Conservation (phyloP, 2,888 invertebrate species). For the Drosophila prostipennis region DNA sequence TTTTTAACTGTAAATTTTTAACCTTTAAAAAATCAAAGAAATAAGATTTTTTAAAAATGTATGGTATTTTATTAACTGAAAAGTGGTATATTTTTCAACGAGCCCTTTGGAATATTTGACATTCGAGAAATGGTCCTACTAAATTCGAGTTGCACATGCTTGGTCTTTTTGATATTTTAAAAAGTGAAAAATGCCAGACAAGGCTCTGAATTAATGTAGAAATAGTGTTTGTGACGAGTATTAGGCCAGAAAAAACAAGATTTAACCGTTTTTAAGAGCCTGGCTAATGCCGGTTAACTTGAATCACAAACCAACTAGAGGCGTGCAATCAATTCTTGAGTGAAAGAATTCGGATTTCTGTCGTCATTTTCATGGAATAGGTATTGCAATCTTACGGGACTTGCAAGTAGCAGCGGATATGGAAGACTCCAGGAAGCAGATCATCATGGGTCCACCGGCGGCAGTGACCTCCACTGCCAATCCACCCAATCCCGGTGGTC, state of each 20-base stretch:
- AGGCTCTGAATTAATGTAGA: neutral
- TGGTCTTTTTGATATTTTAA: conserved; percentile 27
- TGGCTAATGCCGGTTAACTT: no score
- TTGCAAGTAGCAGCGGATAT: neutral
- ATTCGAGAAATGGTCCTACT: no score
- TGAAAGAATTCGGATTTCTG: conserved; percentile 10
- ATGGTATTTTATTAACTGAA: no score
- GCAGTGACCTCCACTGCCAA: conserved; percentile 3
- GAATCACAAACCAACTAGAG: neutral
- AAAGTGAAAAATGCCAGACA: conserved; percentile 19
- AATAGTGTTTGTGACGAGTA: neutral
- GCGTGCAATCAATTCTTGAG: conserved; percentile 1
- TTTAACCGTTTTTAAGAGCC: neutral
- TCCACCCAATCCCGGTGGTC: neutral
- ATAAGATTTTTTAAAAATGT: no score
- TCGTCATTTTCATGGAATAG: conserved; percentile 7
- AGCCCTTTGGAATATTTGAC: no score
- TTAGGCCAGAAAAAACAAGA: neutral
- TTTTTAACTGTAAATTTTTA: no score
- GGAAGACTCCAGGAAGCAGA: conserved; percentile 7
- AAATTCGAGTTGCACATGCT: conserved; percentile 28
- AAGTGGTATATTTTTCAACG: no score
- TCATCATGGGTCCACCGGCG: conserved; percentile 32
- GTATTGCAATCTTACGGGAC: no score
- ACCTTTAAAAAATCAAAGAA: no score